phyloP scores from a whole-genome alignment of 2,888 invertebrate species.

The Lasioglossum marginatum region DNA sequence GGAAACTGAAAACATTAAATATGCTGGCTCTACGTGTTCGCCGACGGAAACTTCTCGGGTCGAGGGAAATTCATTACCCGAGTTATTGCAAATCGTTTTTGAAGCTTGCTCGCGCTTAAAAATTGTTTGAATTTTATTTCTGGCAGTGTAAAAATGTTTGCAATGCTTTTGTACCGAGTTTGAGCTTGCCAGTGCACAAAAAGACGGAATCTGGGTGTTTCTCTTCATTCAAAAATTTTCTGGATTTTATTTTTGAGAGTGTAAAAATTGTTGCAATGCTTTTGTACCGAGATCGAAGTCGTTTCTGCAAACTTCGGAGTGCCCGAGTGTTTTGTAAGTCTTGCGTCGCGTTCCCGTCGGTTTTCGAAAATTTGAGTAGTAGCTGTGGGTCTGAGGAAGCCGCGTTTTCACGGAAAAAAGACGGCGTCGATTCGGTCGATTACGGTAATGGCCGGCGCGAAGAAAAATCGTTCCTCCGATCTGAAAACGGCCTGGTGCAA shows the following conservation, averaged over 20 bases:
- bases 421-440: background rate
- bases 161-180: too few relatives aligned
- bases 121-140: too few relatives aligned
- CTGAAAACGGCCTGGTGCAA: background rate
- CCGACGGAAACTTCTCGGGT: background rate
- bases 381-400: background rate
- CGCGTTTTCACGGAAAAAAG: background rate
- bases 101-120: background rate
- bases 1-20: slow-evolving; percentile 23
- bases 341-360: background rate
- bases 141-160: too few relatives aligned
- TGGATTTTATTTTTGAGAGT: too few relatives aligned
- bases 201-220: too few relatives aligned
- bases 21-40: slow-evolving; percentile 6
- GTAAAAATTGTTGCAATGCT: too few relatives aligned
- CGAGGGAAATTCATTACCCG: slow-evolving; percentile 9
- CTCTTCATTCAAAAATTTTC: too few relatives aligned
- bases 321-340: too few relatives aligned
- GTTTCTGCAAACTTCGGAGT: too few relatives aligned
- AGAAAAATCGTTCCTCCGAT: background rate
- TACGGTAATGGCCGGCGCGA: slow-evolving; percentile 30
- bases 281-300: too few relatives aligned
- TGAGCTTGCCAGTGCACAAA: too few relatives aligned
- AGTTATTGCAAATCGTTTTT: background rate
- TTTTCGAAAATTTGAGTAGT: background rate